phyloP scores from a whole-genome alignment of 2,888 invertebrate species.

The Spisula solida region DNA sequence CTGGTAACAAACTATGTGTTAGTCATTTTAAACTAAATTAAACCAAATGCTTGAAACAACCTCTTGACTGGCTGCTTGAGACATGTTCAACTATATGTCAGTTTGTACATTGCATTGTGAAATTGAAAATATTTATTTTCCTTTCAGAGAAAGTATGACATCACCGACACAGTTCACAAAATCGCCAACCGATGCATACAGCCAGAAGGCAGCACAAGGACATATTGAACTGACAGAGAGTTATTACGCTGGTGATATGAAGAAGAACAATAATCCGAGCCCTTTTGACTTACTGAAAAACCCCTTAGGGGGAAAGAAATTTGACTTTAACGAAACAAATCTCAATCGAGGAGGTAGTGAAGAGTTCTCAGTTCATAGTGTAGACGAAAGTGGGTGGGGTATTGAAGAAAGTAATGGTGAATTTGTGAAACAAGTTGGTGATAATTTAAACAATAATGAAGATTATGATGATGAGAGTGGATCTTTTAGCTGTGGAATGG shows the following conservation, averaged over 20 bases:
- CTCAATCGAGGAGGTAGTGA: conserved; percentile 75
- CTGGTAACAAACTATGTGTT: no score
- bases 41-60: no score
- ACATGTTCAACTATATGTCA: no score
- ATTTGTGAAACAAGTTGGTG: conserved; percentile 56
- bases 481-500: conserved; percentile 70
- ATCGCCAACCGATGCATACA: conserved; percentile 27
- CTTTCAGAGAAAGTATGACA: conserved; percentile 55
- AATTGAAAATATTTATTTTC: background rate
- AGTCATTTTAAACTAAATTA: no score
- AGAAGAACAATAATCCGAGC: conserved; percentile 45
- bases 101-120: no score
- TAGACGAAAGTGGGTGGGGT: conserved; percentile 59
- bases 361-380: conserved; percentile 75
- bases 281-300: conserved; percentile 68
- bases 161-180: conserved; percentile 45
- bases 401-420: conserved; percentile 67
- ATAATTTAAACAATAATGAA: background rate
- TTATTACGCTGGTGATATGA: background rate
- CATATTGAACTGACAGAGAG: background rate
- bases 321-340: conserved; percentile 56
- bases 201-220: background rate
- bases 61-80: no score
- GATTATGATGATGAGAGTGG: conserved; percentile 71
- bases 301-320: conserved; percentile 71